Conservation (phyloP, 1,140 invertebrate genomes). For the Phymorhynchus buccinoides region DNA sequence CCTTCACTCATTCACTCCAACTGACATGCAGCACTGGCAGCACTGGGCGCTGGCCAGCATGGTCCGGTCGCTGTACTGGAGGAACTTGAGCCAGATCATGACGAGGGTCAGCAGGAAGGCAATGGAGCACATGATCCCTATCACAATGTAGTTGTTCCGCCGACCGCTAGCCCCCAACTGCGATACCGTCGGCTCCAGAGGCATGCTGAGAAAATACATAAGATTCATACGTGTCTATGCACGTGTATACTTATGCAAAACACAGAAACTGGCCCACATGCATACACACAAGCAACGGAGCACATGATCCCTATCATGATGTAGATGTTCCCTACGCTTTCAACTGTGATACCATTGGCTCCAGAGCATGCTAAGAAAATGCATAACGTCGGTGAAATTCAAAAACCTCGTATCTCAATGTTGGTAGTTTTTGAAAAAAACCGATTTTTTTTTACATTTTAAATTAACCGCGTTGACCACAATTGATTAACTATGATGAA, state of each 20-base stretch:
- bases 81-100: background rate
- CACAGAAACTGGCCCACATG: background rate
- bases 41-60: background rate
- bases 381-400: too few relatives aligned
- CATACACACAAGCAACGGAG: background rate
- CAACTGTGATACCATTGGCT: too few relatives aligned
- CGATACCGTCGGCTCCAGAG: background rate
- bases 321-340: too few relatives aligned
- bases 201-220: background rate
- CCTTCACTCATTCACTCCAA: background rate
- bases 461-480: too few relatives aligned
- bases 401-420: too few relatives aligned
- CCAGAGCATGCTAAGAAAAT: too few relatives aligned
- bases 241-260: background rate
- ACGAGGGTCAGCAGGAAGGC: background rate
- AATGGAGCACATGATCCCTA: background rate
- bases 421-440: too few relatives aligned
- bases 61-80: background rate
- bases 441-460: too few relatives aligned
- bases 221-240: too few relatives aligned
- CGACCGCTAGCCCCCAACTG: too few relatives aligned
- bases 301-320: too few relatives aligned
- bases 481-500: too few relatives aligned
- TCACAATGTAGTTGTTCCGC: slow-evolving; percentile 1
- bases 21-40: background rate